phyloP scores from a whole-genome alignment of 1,140 invertebrate genomes.

The Chymomyza costata region DNA sequence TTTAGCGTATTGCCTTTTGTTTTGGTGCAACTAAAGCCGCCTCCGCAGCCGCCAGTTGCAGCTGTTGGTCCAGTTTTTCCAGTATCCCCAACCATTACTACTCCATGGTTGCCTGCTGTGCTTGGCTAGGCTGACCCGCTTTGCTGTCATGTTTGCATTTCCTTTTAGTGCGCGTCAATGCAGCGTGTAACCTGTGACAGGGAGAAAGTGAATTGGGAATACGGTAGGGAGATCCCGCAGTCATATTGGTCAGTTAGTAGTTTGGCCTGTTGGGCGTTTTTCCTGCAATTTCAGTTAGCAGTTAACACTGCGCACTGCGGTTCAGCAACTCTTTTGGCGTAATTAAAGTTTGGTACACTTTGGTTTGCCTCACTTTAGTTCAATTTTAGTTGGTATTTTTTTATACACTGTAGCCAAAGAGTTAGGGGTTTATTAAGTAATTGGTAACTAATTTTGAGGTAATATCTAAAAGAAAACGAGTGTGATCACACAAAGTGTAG shows the following conservation, averaged over 20 bases:
- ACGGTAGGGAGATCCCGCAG: too few species aligned
- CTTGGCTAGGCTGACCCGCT: conserved; percentile 28
- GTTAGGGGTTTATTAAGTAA: too few species aligned
- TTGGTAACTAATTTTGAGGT: too few species aligned
- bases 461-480: too few species aligned
- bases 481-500: too few species aligned
- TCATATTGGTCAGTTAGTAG: too few species aligned
- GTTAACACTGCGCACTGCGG: neutral
- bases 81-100: too few species aligned
- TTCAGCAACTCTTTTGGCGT: conserved; percentile 49
- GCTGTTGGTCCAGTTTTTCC: too few species aligned
- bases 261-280: too few species aligned
- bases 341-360: conserved; percentile 67
- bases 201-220: neutral
- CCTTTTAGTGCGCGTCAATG: conserved; percentile 22
- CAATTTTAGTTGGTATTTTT: conserved; percentile 12
- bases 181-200: neutral
- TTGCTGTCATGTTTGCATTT: conserved; percentile 33
- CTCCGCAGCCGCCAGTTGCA: conserved; percentile 28
- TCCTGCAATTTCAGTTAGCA: too few species aligned
- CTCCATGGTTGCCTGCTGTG: too few species aligned
- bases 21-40: conserved; percentile 11
- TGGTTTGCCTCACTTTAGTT: conserved; percentile 6
- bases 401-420: too few species aligned
- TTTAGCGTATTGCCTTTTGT: neutral